These are phyloP conservation scores for Plebejus melissa DNA, from an alignment of 2,888 invertebrate genomes.

Conservation along the genomic window DNA sequence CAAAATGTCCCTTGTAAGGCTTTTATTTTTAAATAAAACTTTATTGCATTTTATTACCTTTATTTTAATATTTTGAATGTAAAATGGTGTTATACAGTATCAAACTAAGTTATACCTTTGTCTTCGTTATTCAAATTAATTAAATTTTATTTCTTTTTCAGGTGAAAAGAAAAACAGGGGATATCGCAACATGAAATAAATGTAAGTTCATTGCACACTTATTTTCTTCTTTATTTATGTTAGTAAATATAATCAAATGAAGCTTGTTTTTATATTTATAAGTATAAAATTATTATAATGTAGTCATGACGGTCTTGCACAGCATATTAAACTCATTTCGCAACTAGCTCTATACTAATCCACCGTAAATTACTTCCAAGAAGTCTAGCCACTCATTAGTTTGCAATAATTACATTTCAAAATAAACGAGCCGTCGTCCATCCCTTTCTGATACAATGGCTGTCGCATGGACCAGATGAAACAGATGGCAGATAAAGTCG, in stretches of 20 bases:
- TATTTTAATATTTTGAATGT: not conserved
- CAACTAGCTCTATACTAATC: slow-evolving; percentile 41
- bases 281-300: slow-evolving; percentile 16
- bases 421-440: slow-evolving; percentile 48
- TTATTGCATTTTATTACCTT: not conserved
- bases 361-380: slow-evolving; percentile 54
- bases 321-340: slow-evolving; percentile 39
- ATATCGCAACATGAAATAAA: slow-evolving; percentile 12
- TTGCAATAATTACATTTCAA: slow-evolving; percentile 59
- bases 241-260: not conserved
- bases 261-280: slow-evolving; percentile 11
- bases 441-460: slow-evolving; percentile 47
- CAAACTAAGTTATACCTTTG: no score
- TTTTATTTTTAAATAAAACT: not conserved
- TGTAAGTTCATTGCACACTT: not conserved
- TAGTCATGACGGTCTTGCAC: not conserved
- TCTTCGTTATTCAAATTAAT: not conserved
- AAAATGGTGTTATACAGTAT: not conserved
- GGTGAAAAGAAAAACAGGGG: not conserved
- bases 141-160: not conserved
- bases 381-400: slow-evolving; percentile 52
- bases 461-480: slow-evolving; percentile 10
- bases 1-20: not conserved
- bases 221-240: not conserved
- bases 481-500: slow-evolving; percentile 22